Evolutionary conservation across 37 sponge, comb jelly and placozoan species (phyloP).

Genomic region (Cliona cf. orientalis): DNA sequence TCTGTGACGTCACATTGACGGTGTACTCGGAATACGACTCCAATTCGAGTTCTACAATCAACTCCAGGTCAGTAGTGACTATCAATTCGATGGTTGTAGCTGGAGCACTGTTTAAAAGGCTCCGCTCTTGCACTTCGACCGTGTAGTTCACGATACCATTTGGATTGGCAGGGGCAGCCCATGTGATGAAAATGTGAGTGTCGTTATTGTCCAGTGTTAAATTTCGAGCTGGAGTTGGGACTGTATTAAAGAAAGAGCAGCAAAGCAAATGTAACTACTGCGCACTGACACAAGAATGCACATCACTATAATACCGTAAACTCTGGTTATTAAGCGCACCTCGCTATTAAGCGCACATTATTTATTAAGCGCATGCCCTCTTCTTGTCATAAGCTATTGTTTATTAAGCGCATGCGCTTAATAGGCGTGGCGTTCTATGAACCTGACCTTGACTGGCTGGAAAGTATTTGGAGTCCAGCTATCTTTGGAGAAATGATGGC

Average conservation of each 20-base stretch:
- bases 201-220: neutral
- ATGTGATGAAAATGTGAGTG: conserved; percentile 17
- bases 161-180: conserved; percentile 24
- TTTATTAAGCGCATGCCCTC: no score
- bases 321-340: no score
- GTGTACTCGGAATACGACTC: conserved; percentile 1
- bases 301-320: no score
- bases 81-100: neutral
- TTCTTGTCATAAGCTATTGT: no score
- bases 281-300: no score
- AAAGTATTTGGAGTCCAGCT: no score
- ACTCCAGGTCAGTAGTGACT: neutral
- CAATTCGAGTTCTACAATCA: neutral
- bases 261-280: no score
- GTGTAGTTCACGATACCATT: conserved; percentile 32
- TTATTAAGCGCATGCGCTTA: no score
- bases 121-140: neutral
- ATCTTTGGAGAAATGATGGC: no score
- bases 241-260: neutral
- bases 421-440: no score
- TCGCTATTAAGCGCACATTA: no score
- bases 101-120: neutral
- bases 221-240: neutral
- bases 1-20: conserved; percentile 11
- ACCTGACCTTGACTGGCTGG: no score